phyloP scores from a whole-genome alignment of 2,888 invertebrate genomes.

The Busseola fusca region DNA sequence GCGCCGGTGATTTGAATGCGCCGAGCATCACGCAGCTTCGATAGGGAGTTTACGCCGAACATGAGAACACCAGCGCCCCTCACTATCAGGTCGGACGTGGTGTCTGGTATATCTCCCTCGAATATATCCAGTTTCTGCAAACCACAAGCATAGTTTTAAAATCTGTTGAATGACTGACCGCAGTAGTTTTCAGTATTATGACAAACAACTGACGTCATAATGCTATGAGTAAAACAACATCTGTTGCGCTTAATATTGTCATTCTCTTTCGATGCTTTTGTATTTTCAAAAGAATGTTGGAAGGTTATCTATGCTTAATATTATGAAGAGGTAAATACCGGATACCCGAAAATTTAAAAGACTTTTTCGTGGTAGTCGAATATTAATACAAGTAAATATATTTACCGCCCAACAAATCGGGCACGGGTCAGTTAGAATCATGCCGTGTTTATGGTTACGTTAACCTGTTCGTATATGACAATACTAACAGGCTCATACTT shows the following conservation, averaged over 20 bases:
- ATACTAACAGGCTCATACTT: slow-evolving; percentile 53
- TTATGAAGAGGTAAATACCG: no score
- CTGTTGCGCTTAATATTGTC: slow-evolving; percentile 21
- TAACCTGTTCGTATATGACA: slow-evolving; percentile 47
- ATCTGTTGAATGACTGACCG: slow-evolving; percentile 29
- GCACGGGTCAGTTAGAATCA: slow-evolving; percentile 22
- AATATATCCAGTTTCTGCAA: slow-evolving; percentile 85
- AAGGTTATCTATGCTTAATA: background rate
- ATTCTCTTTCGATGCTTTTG: slow-evolving; percentile 6
- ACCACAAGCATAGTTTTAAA: slow-evolving; percentile 39
- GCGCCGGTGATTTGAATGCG: slow-evolving; percentile 88
- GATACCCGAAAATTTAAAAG: no score
- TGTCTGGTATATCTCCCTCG: slow-evolving; percentile 88
- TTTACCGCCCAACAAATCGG: no score
- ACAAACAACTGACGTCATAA: slow-evolving; percentile 29
- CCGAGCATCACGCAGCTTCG: slow-evolving; percentile 86
- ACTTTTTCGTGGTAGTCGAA: no score
- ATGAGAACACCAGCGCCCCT: slow-evolving; percentile 88
- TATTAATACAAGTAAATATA: no score
- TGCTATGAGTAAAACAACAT: slow-evolving; percentile 26
- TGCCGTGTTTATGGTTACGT: slow-evolving; percentile 51
- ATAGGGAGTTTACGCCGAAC: slow-evolving; percentile 89
- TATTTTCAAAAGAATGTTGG: slow-evolving; percentile 19
- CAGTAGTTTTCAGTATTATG: slow-evolving; percentile 29
- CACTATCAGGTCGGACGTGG: slow-evolving; percentile 89